Percentiles rank a stretch among this genome's conserved stretches.
Conservation (phyloP, 2,888 invertebrate species). For the Thymelicus acteon region DNA sequence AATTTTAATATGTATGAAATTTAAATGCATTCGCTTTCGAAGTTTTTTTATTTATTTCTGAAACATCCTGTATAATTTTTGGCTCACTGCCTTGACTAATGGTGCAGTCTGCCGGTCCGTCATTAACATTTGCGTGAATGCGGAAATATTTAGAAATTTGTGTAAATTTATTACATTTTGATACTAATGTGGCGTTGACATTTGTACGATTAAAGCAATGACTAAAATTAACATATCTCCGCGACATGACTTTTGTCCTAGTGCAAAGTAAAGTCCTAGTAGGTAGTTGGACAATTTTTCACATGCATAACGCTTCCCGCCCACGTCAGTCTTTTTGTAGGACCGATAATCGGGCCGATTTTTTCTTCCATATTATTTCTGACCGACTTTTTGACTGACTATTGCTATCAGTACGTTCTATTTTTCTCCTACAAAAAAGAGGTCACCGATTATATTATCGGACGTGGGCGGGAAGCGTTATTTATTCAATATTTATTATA, state of each 20-base stretch:
- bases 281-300: too few relatives aligned
- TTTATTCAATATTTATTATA: too few relatives aligned
- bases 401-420: too few relatives aligned
- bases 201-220: conserved; percentile 6
- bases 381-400: too few relatives aligned
- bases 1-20: conserved; percentile 4
- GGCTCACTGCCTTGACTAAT: not conserved
- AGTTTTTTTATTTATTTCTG: conserved; percentile 4
- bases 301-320: too few relatives aligned
- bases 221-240: not conserved
- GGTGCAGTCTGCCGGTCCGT: not conserved
- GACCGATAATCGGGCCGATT: too few relatives aligned
- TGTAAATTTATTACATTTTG: not conserved
- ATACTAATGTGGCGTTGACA: conserved; percentile 1
- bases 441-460: too few relatives aligned
- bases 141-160: conserved; percentile 5
- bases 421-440: too few relatives aligned
- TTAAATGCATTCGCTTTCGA: conserved; percentile 9
- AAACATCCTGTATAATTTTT: conserved; percentile 5
- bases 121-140: conserved; percentile 23
- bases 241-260: not conserved
- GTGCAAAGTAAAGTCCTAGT: too few relatives aligned
- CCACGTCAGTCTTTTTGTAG: too few relatives aligned
- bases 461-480: too few relatives aligned
- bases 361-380: too few relatives aligned